Percentiles rank a stretch among this genome's conserved stretches.
phyloP scores from a whole-genome alignment of 2,888 invertebrate genomes.

The Argynnis bischoffii region DNA sequence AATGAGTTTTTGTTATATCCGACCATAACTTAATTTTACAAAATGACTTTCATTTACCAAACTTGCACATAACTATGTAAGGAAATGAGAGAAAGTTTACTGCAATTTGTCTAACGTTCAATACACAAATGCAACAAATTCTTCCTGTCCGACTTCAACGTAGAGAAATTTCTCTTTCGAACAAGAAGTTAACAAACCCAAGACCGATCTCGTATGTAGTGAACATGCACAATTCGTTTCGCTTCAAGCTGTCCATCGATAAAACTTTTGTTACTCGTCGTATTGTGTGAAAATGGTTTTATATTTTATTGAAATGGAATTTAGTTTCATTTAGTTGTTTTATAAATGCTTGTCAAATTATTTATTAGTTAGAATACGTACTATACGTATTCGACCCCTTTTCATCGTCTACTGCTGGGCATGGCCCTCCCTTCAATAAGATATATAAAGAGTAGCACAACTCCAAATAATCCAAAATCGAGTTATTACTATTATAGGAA shows the following conservation, averaged over 20 bases:
- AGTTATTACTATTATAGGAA: too few species aligned
- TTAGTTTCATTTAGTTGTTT: conserved; percentile 2
- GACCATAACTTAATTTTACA: too few species aligned
- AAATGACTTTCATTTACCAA: not conserved
- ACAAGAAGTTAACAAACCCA: conserved; percentile 19
- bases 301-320: not conserved
- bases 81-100: not conserved
- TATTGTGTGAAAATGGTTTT: not conserved
- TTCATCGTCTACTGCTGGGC: too few species aligned
- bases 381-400: too few species aligned
- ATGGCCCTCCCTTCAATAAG: too few species aligned
- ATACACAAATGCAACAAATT: not conserved
- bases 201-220: conserved; percentile 11
- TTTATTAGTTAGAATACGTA: too few species aligned
- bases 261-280: not conserved
- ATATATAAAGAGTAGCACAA: too few species aligned
- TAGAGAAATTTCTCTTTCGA: conserved; percentile 11
- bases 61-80: not conserved
- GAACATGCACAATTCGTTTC: conserved; percentile 3
- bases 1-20: too few species aligned
- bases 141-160: conserved; percentile 12
- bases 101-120: conserved; percentile 3
- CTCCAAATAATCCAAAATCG: too few species aligned
- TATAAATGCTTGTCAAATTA: too few species aligned
- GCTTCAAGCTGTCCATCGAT: not conserved